Percentiles rank a stretch among this genome's conserved stretches.
These are phyloP conservation scores for Ericerus pela DNA, from an alignment of 1,140 invertebrate genomes.

Conservation along the genomic window DNA sequence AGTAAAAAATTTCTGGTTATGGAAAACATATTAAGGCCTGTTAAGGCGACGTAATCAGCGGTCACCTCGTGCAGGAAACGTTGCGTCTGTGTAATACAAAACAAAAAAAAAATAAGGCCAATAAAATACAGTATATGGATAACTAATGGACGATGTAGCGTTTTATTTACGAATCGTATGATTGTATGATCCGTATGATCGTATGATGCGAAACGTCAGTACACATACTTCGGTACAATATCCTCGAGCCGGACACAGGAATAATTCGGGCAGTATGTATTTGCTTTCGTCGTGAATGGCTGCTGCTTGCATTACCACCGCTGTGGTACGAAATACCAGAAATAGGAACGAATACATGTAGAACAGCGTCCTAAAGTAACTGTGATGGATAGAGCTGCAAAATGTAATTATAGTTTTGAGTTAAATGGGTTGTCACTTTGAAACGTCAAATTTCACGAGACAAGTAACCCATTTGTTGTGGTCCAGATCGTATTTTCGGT, in stretches of 20 bases:
- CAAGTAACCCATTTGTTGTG: too few relatives aligned
- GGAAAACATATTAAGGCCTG: slow-evolving; percentile 25
- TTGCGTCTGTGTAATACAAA: slow-evolving; percentile 22
- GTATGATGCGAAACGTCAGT: not conserved
- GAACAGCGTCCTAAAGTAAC: slow-evolving; percentile 22
- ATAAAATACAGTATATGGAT: not conserved
- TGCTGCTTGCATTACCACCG: slow-evolving; percentile 23
- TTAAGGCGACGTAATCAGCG: slow-evolving; percentile 24
- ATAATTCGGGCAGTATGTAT: slow-evolving; percentile 22
- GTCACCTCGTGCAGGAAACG: slow-evolving; percentile 24
- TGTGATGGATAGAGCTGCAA: slow-evolving; percentile 22
- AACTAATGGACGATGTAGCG: not conserved
- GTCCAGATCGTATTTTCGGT: too few relatives aligned
- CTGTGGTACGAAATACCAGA: slow-evolving; percentile 23
- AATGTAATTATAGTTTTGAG: too few relatives aligned
- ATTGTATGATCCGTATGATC: not conserved
- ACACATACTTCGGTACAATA: slow-evolving; percentile 24
- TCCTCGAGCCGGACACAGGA: slow-evolving; percentile 22
- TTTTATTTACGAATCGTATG: not conserved
- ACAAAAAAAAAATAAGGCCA: not conserved
- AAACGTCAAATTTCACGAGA: too few relatives aligned
- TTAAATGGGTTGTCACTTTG: too few relatives aligned
- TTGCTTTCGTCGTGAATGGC: slow-evolving; percentile 24
- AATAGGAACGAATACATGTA: slow-evolving; percentile 25
- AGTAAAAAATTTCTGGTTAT: slow-evolving; percentile 25